Evolutionary conservation across 2,888 invertebrate genomes (phyloP).

Genomic region (Drosophila sordidapex): DNA sequence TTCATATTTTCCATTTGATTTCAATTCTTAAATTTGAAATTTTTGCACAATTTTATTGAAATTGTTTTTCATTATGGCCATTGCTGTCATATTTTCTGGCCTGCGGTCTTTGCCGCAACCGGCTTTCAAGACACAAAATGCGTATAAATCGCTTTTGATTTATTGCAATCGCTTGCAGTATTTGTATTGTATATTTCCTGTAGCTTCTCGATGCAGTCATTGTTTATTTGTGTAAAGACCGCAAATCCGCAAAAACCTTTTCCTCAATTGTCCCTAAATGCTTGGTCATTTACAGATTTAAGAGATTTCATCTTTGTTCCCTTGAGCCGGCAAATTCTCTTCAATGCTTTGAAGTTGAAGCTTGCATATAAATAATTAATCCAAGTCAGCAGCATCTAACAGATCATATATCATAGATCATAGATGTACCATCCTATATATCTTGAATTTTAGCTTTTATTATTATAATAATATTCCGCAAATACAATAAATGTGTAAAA

Average conservation of each 20-base stretch:
- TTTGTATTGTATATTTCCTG: background rate
- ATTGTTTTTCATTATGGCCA: background rate
- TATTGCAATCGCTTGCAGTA: background rate
- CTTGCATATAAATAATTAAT: too few species aligned
- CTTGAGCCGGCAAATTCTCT: background rate
- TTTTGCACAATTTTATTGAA: too few species aligned
- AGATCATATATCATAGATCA: too few species aligned
- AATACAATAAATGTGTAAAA: too few species aligned
- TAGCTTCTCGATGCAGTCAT: background rate
- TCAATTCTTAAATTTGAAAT: background rate
- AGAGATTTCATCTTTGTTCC: background rate
- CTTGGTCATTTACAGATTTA: background rate
- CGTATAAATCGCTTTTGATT: background rate
- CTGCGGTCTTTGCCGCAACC: background rate
- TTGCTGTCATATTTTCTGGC: background rate
- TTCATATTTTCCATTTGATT: background rate
- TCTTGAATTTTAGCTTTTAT: too few species aligned
- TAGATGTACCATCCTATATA: too few species aligned
- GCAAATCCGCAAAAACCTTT: background rate
- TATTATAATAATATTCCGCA: too few species aligned
- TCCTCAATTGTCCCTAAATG: background rate
- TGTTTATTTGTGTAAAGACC: background rate
- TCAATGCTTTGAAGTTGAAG: background rate
- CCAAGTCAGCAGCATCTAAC: too few species aligned
- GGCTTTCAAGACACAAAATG: background rate